Evolutionary conservation across 92 coral and sea anemone species (phyloP), one percentile per base, ranked within the genome.

Genomic region (Epizoanthus fatuus): DNA sequence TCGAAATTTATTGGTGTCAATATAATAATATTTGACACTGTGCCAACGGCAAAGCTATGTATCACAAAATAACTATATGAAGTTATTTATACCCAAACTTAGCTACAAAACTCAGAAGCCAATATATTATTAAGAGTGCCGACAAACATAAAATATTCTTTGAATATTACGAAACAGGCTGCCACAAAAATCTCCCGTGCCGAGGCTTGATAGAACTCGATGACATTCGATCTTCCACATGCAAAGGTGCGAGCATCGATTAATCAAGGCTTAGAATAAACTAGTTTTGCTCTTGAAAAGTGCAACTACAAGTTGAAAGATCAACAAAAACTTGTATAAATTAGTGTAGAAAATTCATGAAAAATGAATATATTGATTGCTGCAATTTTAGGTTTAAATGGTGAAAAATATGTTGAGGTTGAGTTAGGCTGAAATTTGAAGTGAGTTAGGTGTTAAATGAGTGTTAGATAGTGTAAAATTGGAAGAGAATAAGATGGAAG

Each of bases 221-320:
- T 76, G 81, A 57, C 58, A 77, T 77, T 59, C 63, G 82, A 77
- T 77, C 69, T 58, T 76, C 57, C 12, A 15, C 35, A 20, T 45
- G 35, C 4, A 56, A 17, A 44, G 29, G 7, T 8, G 9, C 39
- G 35, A 47, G 77, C 10, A 9, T 5, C 52, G 52, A 7, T 47
- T 47, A 47, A 7, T 49, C 44, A 66, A 37, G 45, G 19, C 72
- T 16, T 37, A 7, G 38, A 2, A 64, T 32, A 66, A 32, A 37
- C 45, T 35, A 42, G 0, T 37, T 32, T 66, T 66, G 14, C 12
- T 49, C 53, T 49, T 49, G 53, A 49, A 10, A 11, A 1, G 35
- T 29, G 35, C 5, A 2, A 49, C 53, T 49, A 49, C 3, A 42
- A 66, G 40, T 13, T 9, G 45, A 66, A 66, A 63, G 69, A 29